phyloP scores from a whole-genome alignment of 2,888 invertebrate genomes.

The Allophyes oxyacanthae region DNA sequence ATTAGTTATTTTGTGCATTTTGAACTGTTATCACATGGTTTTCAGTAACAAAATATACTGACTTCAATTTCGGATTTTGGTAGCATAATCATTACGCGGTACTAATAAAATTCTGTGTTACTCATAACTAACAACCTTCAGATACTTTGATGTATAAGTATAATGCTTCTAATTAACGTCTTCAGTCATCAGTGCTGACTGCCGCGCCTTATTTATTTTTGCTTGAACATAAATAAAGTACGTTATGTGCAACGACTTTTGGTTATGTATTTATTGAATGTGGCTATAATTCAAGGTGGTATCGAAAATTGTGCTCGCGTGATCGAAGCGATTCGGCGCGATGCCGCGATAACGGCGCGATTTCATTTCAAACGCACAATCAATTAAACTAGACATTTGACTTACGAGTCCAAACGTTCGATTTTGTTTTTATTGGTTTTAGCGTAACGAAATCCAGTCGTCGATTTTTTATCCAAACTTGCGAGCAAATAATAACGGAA shows the following conservation, averaged over 20 bases:
- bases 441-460: slow-evolving; percentile 27
- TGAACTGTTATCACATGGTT: no score
- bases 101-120: no score
- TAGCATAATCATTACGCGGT: no score
- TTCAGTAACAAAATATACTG: no score
- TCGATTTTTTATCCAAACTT: slow-evolving; percentile 39
- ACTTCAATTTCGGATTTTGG: no score
- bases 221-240: slow-evolving; percentile 41
- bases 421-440: slow-evolving; percentile 53
- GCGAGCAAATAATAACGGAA: slow-evolving; percentile 43
- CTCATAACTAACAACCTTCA: no score
- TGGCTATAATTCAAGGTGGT: slow-evolving; percentile 58
- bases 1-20: no score
- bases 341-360: slow-evolving; percentile 58
- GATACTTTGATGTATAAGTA: background rate
- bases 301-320: slow-evolving; percentile 63
- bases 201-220: slow-evolving; percentile 29
- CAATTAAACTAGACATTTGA: slow-evolving; percentile 61
- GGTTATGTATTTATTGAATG: slow-evolving; percentile 53
- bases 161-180: no score
- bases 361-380: slow-evolving; percentile 62
- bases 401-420: slow-evolving; percentile 46
- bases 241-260: slow-evolving; percentile 24
- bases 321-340: slow-evolving; percentile 58
- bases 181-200: slow-evolving; percentile 14